phyloP scores from a whole-genome alignment of 1,140 invertebrate species.

The Homalodisca vitripennis region DNA sequence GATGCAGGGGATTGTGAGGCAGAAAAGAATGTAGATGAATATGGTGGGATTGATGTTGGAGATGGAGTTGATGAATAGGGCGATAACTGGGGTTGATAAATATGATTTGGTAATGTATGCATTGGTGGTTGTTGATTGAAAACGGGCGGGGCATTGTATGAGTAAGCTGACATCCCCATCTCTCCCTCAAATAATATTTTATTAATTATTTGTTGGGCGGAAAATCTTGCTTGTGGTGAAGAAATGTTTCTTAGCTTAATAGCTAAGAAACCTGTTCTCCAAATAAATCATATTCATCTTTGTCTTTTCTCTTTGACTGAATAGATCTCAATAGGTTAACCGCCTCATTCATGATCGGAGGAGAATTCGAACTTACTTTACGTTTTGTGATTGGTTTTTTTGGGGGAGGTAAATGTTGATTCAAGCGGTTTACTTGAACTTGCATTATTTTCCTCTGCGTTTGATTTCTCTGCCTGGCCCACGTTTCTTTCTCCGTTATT shows the following conservation, averaged over 20 bases:
- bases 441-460: neutral
- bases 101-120: neutral
- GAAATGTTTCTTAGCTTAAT: conserved; percentile 1
- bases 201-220: conserved; percentile 11
- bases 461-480: conserved; percentile 2
- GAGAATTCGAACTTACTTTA: conserved; percentile 18
- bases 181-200: neutral
- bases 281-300: conserved; percentile 15
- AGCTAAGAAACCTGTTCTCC: conserved; percentile 15
- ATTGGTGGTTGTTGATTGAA: neutral
- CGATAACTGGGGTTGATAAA: neutral
- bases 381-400: conserved; percentile 20
- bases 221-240: conserved; percentile 9
- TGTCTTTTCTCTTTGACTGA: conserved; percentile 7
- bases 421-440: conserved; percentile 11
- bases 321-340: conserved; percentile 26
- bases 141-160: neutral
- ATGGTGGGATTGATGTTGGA: neutral
- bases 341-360: conserved; percentile 25
- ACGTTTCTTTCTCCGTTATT: conserved; percentile 2
- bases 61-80: neutral
- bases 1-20: neutral
- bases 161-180: too few species aligned
- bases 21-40: neutral
- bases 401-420: conserved; percentile 7